Base-by-base conservation (phyloP, 2,113 vertebrate genomes). In the Thunnus thynnus region DNA sequence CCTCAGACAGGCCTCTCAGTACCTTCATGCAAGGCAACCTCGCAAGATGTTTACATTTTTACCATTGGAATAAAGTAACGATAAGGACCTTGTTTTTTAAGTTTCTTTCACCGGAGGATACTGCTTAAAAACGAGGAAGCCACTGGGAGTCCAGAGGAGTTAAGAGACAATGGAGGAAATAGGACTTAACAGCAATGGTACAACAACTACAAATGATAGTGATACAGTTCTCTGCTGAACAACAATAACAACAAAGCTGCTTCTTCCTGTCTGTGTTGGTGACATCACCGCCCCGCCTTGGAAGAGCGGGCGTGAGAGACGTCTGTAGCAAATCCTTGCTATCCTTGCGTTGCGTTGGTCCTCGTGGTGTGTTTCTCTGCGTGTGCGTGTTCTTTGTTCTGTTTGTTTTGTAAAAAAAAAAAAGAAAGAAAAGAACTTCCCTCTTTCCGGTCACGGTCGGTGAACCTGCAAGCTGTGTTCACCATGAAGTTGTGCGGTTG, bases 31-130 rank as follows among this genome's bases (percentile, higher is more conserved):
- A 97, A 97, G 97, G 97, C 97, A 94, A 97, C 97, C 97, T 96
- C 95, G 95, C 95, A 95, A 92, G 88, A 98, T 99, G 98, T 99
- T 99, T 99, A 99, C 98, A 98, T 98, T 98, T 99, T 97, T 96
- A 97, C 96, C 95, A 93, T 96, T 95, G 95, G 96, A 95, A 93
- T 95, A 94, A 90, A 93, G 90, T 93, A 92, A 93, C 92, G 88
- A 90, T 66, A 84, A 92, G 80, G 83, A 93, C 85, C 85, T 87
- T 68, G 69, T 66, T 91, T 92, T 89, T 83, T 82, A 72, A 87
- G 83, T 89, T 91, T 95, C 94, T 96, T 96, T 93, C 87, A 93
- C 96, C 95, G 87, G 96, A 95, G 94, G 91, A 93, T 63, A 85
- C 88, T 86, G 84, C 88, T 90, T 79, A 80, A 84, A 78, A 86